Evolutionary conservation across 2,888 invertebrate genomes (phyloP).

Genomic region (Heteromyza rotundicornis): DNA sequence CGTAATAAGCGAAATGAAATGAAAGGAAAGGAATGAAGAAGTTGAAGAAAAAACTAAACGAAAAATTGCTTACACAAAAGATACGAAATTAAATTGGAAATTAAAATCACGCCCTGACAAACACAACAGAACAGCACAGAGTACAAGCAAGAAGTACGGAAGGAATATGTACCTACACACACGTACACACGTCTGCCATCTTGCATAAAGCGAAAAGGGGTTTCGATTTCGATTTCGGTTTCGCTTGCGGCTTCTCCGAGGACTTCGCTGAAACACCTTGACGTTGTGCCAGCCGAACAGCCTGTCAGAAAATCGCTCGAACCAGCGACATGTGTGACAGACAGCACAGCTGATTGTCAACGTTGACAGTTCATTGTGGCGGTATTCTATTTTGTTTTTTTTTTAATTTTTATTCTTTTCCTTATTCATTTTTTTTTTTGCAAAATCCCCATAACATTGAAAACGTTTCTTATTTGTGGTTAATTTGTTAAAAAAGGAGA

Average conservation of each 20-base stretch:
- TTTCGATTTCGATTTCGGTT: no score
- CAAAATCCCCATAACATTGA: no score
- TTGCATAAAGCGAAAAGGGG: no score
- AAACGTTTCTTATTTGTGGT: not conserved
- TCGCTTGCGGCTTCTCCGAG: no score
- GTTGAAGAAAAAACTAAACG: no score
- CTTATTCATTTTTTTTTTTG: not conserved
- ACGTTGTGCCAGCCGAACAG: not conserved
- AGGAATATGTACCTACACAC: no score
- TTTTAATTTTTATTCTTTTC: not conserved
- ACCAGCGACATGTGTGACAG: not conserved
- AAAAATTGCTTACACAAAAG: no score
- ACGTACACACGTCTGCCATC: no score
- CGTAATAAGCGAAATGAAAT: not conserved
- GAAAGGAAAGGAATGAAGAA: not conserved
- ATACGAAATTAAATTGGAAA: not conserved
- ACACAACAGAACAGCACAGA: not conserved
- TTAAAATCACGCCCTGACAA: not conserved
- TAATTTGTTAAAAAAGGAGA: not conserved
- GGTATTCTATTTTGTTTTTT: not conserved
- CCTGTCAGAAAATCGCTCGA: not conserved
- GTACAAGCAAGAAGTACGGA: not conserved
- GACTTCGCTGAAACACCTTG: not conserved
- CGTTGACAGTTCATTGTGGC: no score
- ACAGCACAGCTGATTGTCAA: not conserved